Base-by-base conservation (phyloP, 2,797 vertebrate species). In the Danio aesculapii region DNA sequence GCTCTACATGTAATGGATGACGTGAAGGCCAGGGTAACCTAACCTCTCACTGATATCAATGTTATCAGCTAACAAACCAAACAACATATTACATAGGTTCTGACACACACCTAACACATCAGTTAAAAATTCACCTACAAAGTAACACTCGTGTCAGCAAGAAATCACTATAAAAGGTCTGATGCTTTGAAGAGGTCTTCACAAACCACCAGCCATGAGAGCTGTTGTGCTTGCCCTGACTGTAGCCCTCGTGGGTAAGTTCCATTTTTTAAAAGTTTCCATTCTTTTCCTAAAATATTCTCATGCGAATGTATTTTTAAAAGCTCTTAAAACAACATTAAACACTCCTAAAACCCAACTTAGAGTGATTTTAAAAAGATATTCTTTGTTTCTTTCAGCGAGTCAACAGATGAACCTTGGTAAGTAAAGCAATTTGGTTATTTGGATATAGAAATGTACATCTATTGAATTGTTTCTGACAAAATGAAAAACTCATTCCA, bases 171-270 rank as follows among this genome's bases (percentile, higher is more conserved):
- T 83, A 87, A 86, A 86, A 81, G 77, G 0, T 12, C 7, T 43
- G 50, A 6, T 8, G 63, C 12, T 69, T 43, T 19, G 3, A 44
- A 6, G 1, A 43, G 17, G n/a, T 73, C 47, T 71, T 68, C 50
- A 87, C 85, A 79, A 44, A 73, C 46, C 75, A 39, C 13, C 75
- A 68, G 73, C 71, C 79, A 90, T 90, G 89, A 89, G 82, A 84
- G 82, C 76, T 57, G 63, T 88, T 72, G 79, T 90, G 74, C 84
- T 91, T 55, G 84, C 86, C 39, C 58, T 91, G 87, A 87, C 88
- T 78, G 46, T 91, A 39, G 88, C 88, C 88, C 83, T 90, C 68
- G 90, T 86, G 86, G 90, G 90, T 90, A 85, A 88, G 88, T 88
- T 10, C 10, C 41, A 43, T 9, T 39, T 11, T 52, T 11, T 43